Conservation (phyloP, 2,888 invertebrate species). For the Cylloceria caligata region DNA sequence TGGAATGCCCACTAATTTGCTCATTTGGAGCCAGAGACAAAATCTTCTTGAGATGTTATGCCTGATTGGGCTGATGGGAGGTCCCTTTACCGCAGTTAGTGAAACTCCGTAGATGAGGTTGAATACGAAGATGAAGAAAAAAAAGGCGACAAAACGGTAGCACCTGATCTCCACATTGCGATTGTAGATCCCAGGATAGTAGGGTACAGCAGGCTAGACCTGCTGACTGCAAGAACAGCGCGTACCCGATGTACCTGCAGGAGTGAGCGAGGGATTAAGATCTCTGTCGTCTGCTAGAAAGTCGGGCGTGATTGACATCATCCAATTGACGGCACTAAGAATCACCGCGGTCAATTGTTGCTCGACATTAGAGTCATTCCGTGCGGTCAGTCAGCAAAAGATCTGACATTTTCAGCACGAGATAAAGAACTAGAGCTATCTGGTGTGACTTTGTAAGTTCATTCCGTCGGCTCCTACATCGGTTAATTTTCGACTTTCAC, state of each 20-base stretch:
- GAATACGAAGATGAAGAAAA: conserved; percentile 12
- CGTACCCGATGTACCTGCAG: conserved; percentile 72
- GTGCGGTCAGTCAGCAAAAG: conserved; percentile 64
- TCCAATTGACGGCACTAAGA: conserved; percentile 64
- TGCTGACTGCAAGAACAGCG: conserved; percentile 36
- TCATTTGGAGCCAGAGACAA: conserved; percentile 62
- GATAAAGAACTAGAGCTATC: conserved; percentile 19
- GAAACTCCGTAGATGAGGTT: background rate
- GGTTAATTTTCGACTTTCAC: background rate
- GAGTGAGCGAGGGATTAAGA: conserved; percentile 73
- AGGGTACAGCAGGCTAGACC: conserved; percentile 35
- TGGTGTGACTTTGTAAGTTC: background rate
- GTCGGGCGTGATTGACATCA: conserved; percentile 69
- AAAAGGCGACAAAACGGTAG: conserved; percentile 76
- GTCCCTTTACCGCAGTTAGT: conserved; percentile 18
- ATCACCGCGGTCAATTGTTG: conserved; percentile 26
- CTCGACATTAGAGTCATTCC: conserved; percentile 42
- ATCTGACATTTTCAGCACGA: conserved; percentile 41
- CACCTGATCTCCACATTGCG: conserved; percentile 74
- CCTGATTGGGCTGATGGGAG: conserved; percentile 40
- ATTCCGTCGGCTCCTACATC: conserved; percentile 45
- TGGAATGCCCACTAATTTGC: conserved; percentile 66
- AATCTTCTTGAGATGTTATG: conserved; percentile 63
- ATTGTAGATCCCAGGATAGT: conserved; percentile 64
- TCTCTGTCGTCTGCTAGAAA: conserved; percentile 72